These are phyloP conservation scores for Brachionus sp. DNA, from an alignment of 1,140 invertebrate genomes.

Conservation along the genomic window DNA sequence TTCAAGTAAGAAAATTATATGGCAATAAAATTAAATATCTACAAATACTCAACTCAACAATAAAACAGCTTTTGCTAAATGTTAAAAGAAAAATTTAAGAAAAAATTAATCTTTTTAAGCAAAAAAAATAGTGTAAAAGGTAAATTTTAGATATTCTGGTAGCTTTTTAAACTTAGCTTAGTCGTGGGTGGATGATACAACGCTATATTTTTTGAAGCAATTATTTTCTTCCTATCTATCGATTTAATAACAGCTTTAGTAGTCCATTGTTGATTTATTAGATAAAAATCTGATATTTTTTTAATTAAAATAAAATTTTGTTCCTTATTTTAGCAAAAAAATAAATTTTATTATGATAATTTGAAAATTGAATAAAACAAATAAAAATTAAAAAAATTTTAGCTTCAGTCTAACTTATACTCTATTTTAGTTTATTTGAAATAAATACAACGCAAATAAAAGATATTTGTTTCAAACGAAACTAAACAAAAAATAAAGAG, in stretches of 20 bases:
- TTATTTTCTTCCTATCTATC: background rate
- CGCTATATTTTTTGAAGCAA: background rate
- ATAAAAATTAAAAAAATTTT: too few species aligned
- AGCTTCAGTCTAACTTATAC: too few species aligned
- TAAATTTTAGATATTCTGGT: slow-evolving; percentile 4
- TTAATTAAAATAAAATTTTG: too few species aligned
- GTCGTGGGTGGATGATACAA: background rate
- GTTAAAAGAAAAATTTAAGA: background rate
- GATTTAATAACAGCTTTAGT: background rate
- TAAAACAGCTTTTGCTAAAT: background rate
- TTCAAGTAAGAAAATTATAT: background rate
- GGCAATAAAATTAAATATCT: background rate
- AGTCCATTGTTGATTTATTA: too few species aligned
- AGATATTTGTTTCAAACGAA: too few species aligned
- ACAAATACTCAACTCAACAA: background rate
- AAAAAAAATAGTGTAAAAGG: background rate
- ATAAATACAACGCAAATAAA: too few species aligned
- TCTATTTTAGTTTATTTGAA: too few species aligned
- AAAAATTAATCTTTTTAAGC: background rate
- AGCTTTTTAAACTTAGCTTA: background rate
- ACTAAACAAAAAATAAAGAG: too few species aligned
- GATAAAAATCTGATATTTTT: too few species aligned
- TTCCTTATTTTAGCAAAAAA: too few species aligned
- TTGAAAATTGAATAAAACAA: too few species aligned
- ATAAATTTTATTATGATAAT: too few species aligned